A percentile compares a stretch with the other conserved stretches of the same genome.
These are phyloP conservation scores for Synanthedon tipuliformis DNA, from an alignment of 2,888 invertebrate species.

Conservation along the genomic window DNA sequence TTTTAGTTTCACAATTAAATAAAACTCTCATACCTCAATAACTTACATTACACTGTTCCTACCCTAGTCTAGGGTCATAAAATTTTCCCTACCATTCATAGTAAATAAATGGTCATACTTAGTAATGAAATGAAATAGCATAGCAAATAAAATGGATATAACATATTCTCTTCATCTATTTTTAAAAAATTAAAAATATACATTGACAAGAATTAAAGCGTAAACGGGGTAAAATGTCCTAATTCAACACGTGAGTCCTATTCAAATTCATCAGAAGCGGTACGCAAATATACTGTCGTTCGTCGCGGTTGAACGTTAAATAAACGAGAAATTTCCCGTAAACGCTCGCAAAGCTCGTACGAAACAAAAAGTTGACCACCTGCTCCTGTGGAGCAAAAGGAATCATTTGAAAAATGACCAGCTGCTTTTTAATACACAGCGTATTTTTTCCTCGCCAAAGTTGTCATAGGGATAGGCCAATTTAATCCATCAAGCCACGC, in stretches of 20 bases:
- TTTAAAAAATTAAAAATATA: conserved; percentile 5
- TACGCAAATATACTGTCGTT: conserved; percentile 39
- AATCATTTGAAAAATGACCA: conserved; percentile 70
- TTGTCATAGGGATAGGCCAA: conserved; percentile 70
- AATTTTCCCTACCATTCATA: no score
- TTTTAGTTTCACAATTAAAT: no score
- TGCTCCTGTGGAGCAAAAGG: conserved; percentile 61
- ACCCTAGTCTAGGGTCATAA: no score
- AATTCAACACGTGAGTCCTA: conserved; percentile 49
- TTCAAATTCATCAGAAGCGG: conserved; percentile 52
- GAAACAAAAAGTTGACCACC: conserved; percentile 40
- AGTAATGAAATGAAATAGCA: no score
- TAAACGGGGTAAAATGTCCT: conserved; percentile 29
- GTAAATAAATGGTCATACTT: no score
- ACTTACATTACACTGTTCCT: no score
- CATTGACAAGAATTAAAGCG: conserved; percentile 6
- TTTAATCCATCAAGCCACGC: conserved; percentile 68
- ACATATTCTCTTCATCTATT: no score
- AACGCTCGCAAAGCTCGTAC: conserved; percentile 17
- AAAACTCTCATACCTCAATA: no score
- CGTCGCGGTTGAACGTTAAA: conserved; percentile 27
- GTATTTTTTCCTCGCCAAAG: conserved; percentile 67
- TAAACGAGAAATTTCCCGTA: conserved; percentile 45
- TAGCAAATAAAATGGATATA: no score
- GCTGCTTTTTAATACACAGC: conserved; percentile 65